Percentiles rank a stretch among this genome's conserved stretches.
phyloP scores from a whole-genome alignment of 1,140 invertebrate species.

The Neodiprion fabricii region DNA sequence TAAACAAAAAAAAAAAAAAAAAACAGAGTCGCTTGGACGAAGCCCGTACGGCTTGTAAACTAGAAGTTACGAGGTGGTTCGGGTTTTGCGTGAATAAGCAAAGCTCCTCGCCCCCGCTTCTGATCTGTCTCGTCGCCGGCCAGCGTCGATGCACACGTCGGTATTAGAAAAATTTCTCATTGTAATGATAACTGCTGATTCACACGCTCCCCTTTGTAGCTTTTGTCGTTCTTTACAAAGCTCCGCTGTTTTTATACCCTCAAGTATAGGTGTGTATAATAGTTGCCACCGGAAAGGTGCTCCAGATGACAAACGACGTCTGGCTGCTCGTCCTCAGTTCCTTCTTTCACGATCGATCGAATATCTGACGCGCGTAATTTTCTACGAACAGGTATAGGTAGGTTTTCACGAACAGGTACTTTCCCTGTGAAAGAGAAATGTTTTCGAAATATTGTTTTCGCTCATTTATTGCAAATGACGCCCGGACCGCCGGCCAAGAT shows the following conservation, averaged over 20 bases:
- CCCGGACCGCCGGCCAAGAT: no score
- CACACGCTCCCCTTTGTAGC: slow-evolving; percentile 55
- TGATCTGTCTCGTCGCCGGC: not conserved
- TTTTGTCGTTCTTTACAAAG: slow-evolving; percentile 53
- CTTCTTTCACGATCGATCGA: no score
- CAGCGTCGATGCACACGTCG: not conserved
- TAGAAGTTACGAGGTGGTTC: no score
- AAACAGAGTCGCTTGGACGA: no score
- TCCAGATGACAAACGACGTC: slow-evolving; percentile 47
- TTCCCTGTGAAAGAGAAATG: no score
- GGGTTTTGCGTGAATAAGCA: not conserved
- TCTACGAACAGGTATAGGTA: no score
- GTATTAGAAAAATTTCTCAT: slow-evolving; percentile 47
- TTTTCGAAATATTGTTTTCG: no score
- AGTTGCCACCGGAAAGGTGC: slow-evolving; percentile 35
- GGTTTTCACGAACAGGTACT: no score
- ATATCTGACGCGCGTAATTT: no score
- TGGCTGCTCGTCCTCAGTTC: slow-evolving; percentile 28
- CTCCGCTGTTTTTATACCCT: slow-evolving; percentile 31
- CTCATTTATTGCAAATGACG: no score
- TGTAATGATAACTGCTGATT: slow-evolving; percentile 59
- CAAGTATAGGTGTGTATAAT: not conserved
- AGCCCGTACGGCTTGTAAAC: no score
- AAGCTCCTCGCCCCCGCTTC: not conserved
- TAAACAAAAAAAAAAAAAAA: no score